A percentile compares a stretch with the other conserved stretches of the same genome.
phyloP scores from a whole-genome alignment of 2,113 vertebrate genomes.

The Neogobius melanostomus region DNA sequence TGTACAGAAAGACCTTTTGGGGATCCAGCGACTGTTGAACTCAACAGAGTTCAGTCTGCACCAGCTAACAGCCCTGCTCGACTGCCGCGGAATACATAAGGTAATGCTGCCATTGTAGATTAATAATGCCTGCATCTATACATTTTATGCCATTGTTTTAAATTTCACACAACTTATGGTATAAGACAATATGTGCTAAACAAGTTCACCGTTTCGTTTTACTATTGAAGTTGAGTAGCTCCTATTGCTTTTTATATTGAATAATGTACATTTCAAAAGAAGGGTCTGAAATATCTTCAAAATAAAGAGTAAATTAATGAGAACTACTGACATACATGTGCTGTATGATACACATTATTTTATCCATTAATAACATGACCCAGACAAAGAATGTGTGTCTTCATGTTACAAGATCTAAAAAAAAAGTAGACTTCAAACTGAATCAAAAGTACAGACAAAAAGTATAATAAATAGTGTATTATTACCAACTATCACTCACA shows the following conservation, averaged over 20 bases:
- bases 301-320: neutral
- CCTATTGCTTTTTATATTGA: no score
- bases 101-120: constrained; percentile 66
- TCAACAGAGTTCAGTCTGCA: constrained; percentile 87
- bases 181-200: neutral
- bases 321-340: no score
- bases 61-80: constrained; percentile 90
- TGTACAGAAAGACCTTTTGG: constrained; percentile 87
- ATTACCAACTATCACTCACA: neutral
- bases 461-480: neutral
- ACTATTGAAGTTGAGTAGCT: no score
- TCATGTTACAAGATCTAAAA: neutral
- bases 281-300: neutral
- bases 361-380: no score
- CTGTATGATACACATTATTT: no score
- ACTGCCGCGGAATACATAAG: constrained; percentile 95
- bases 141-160: constrained; percentile 19
- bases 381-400: no score
- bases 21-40: constrained; percentile 89
- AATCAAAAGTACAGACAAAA: neutral
- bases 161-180: constrained; percentile 1
- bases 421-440: neutral
- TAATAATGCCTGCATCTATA: constrained; percentile 5
- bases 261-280: no score
- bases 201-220: neutral